Evolutionary conservation across 2,888 invertebrate species (phyloP).

Genomic region (Euzetes globulus): DNA sequence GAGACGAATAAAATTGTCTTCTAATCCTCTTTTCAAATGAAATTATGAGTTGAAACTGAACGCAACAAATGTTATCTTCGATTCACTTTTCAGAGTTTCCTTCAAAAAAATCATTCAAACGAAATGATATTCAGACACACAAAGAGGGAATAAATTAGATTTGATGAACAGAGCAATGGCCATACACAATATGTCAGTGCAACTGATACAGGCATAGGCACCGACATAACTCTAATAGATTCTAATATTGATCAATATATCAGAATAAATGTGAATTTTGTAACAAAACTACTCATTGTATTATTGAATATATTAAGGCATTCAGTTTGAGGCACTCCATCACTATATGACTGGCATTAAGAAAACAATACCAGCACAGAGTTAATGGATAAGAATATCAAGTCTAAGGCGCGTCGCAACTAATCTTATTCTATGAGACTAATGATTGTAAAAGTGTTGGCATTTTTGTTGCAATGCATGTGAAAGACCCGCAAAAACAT

Average conservation of each 20-base stretch:
- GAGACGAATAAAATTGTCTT: no score
- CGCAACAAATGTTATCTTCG: not conserved
- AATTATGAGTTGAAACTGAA: not conserved
- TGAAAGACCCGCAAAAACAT: not conserved
- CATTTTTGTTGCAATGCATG: not conserved
- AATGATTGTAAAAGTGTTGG: conserved; percentile 8
- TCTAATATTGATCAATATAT: not conserved
- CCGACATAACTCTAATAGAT: not conserved
- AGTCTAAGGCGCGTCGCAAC: not conserved
- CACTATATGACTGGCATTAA: not conserved
- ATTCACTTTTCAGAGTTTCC: not conserved
- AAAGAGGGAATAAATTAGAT: not conserved
- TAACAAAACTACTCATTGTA: not conserved
- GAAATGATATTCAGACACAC: not conserved
- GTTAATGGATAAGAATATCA: not conserved
- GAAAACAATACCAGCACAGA: not conserved
- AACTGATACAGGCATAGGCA: not conserved
- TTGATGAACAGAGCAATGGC: not conserved
- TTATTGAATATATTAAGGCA: not conserved
- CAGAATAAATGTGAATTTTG: not conserved
- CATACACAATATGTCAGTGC: not conserved
- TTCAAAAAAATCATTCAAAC: not conserved
- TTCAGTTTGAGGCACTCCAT: not conserved
- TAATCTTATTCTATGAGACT: not conserved
- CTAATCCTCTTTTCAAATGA: not conserved